Evolutionary conservation across 1,140 invertebrate species (phyloP), one percentile per base, ranked within the genome.

Genomic region (Brachionus rubens): DNA sequence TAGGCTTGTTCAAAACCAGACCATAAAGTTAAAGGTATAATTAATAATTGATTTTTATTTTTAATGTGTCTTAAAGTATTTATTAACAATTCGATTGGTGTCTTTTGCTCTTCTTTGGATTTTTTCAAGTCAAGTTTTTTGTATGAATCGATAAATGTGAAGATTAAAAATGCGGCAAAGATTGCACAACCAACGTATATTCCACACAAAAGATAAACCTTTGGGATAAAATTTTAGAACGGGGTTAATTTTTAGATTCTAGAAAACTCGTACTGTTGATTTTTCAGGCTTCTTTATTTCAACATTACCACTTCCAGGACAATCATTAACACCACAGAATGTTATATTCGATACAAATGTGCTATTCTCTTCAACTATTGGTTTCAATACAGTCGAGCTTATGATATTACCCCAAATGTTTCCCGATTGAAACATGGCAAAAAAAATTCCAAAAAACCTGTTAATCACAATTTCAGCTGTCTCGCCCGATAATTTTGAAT

Each of bases 1-100:
- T 96, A 97, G 0, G 92, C 93, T 83, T 98, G 94, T 82, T 98
- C 94, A 88, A 98, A 91, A 52, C 95, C 95, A 80, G 95, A 97
- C 89, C 92, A 98, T 36, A 98, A 85, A 0, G 95, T 98, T 75
- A 98, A 90, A 0, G 94, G 93, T 79, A 97, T 94, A 7, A 98
- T 87, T 3, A 98, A 86, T 79, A 95, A 89, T 80, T 96, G 93
- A 30, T 84, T 82, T 81, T 93, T 93, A 40, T 80, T 79, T 26
- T 77, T 77, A 78, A 94, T 86, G 80, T 96, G 94, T 81, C 90
- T 90, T 70, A 92, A 90, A 2, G 93, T 96, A n/a, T 92, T 92
- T 0, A 91, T 90, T 1, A 95, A 84, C 72, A 95, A 86, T 81
- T 91, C 89, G 76, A 92, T 78, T 0, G 80, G 81, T n/a, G 79